Evolutionary conservation across 2,797 vertebrate species (phyloP), one percentile per base, ranked within the genome.

Genomic region (Sarcophilus harrisii): DNA sequence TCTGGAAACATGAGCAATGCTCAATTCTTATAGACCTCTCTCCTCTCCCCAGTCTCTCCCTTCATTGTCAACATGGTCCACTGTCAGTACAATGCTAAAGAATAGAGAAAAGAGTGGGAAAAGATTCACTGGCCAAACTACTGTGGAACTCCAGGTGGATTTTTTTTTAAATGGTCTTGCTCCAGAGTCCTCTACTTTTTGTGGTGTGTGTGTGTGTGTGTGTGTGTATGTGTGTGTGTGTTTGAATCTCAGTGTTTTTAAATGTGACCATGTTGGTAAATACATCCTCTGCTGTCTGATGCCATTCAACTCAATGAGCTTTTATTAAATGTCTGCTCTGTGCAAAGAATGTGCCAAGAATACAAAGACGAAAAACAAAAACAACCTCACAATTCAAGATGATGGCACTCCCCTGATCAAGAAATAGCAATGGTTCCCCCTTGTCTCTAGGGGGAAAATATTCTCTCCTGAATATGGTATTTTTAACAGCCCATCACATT

Each of bases 201-300:
- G 18, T 38, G 18, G 2, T 0, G 6, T 3, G 18, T 24, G 6
- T 2, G 18, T 9, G 18, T 45, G 6, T 21, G 18, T 21, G 18
- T 38, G 2, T 73, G 32, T 60, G 4, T 62, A 4, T 32, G 30
- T 66, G 12, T 30, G 10, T 62, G 10, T 16, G 6, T 66, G 62
- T 18, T 18, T n/a, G 21, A 38, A 11, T 81, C 45, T 21, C 24
- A 24, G 66, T 38, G 18, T 38, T 81, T 81, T 81, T 10, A 81
- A 81, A 8, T 81, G 18, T 81, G 21, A 27, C 73, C 38, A 4
- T 45, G 18, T 81, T 21, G 38, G 38, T 81, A 24, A 45, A 81
- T 81, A 27, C 3, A 45, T 29, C n/a, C 21, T 81, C 38, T 45
- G 21, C 73, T 81, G 14, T 81, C 66, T 81, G 66, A 81, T 45